Evolutionary conservation across 2,113 vertebrate genomes (phyloP).

Genomic region (Megaleporinus macrocephalus): DNA sequence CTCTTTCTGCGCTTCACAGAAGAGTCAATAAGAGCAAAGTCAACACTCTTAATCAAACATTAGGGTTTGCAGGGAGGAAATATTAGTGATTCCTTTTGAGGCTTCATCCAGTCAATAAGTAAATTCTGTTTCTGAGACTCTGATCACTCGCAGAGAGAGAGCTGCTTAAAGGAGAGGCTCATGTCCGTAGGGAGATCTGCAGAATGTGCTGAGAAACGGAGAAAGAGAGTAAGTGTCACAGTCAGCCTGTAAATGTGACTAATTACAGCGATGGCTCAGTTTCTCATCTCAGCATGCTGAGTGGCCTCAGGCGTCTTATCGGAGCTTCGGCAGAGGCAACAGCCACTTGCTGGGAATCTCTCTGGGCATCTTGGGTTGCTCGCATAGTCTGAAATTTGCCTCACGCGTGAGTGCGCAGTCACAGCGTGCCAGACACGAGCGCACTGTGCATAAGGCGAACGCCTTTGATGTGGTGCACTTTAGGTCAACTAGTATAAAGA

Average conservation of each 20-base stretch:
- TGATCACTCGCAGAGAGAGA: not conserved
- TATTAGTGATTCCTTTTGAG: conserved; percentile 39
- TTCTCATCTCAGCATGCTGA: conserved; percentile 44
- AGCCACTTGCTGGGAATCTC: conserved; percentile 42
- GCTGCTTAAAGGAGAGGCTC: not conserved
- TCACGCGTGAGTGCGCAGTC: conserved; percentile 1
- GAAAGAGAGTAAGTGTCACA: conserved; percentile 16
- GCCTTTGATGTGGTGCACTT: conserved; percentile 18
- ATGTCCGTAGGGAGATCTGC: conserved; percentile 1
- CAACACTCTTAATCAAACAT: conserved; percentile 57
- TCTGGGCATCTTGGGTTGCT: conserved; percentile 35
- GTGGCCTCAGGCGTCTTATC: conserved; percentile 16
- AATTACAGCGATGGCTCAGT: conserved; percentile 34
- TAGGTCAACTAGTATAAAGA: conserved; percentile 5
- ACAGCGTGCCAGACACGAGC: not conserved
- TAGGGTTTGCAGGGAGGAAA: not conserved
- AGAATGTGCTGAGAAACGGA: conserved; percentile 15
- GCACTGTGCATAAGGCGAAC: not conserved
- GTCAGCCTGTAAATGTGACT: conserved; percentile 53
- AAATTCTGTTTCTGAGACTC: conserved; percentile 33
- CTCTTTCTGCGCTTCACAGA: conserved; percentile 15
- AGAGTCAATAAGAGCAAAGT: conserved; percentile 45
- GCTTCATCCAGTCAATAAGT: not conserved
- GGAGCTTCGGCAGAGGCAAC: conserved; percentile 9
- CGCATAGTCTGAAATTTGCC: conserved; percentile 7